These are phyloP conservation scores for Engraulis encrasicolus DNA, from an alignment of 2,113 vertebrate genomes.

Conservation along the genomic window DNA sequence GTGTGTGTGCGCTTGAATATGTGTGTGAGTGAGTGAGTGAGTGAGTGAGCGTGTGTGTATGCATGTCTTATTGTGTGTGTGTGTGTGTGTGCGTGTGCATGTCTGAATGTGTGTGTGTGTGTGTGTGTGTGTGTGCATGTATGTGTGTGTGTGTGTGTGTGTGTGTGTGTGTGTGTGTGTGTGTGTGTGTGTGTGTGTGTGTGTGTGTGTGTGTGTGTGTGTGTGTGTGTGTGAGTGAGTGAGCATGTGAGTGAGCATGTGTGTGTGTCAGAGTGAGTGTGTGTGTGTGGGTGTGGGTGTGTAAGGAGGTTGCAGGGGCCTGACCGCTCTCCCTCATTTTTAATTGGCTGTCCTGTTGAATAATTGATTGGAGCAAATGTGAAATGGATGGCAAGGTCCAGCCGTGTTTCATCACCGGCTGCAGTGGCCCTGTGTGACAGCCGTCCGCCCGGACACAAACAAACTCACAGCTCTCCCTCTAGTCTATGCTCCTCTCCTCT, in stretches of 20 bases:
- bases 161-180: too few species aligned
- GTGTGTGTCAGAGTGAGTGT: slow-evolving; percentile 45
- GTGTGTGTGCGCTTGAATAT: slow-evolving; percentile 46
- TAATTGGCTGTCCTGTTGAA: slow-evolving; percentile 81
- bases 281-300: slow-evolving; percentile 50
- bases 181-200: too few species aligned
- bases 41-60: slow-evolving; percentile 24
- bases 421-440: slow-evolving; percentile 67
- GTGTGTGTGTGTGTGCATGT: not conserved
- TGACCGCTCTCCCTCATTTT: slow-evolving; percentile 78
- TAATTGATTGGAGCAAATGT: slow-evolving; percentile 81
- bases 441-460: slow-evolving; percentile 74
- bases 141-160: too few species aligned
- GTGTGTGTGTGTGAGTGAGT: too few species aligned
- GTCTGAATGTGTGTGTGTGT: too few species aligned
- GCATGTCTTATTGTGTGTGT: slow-evolving; percentile 45
- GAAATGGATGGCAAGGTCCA: slow-evolving; percentile 80
- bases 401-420: slow-evolving; percentile 76
- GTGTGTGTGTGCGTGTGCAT: slow-evolving; percentile 47
- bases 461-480: too few species aligned
- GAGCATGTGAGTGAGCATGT: slow-evolving; percentile 24
- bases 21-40: slow-evolving; percentile 48
- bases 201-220: too few species aligned
- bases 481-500: too few species aligned
- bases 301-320: slow-evolving; percentile 46